Evolutionary conservation across 2,888 invertebrate genomes (phyloP).

Genomic region (Tromatobia lineatoria): DNA sequence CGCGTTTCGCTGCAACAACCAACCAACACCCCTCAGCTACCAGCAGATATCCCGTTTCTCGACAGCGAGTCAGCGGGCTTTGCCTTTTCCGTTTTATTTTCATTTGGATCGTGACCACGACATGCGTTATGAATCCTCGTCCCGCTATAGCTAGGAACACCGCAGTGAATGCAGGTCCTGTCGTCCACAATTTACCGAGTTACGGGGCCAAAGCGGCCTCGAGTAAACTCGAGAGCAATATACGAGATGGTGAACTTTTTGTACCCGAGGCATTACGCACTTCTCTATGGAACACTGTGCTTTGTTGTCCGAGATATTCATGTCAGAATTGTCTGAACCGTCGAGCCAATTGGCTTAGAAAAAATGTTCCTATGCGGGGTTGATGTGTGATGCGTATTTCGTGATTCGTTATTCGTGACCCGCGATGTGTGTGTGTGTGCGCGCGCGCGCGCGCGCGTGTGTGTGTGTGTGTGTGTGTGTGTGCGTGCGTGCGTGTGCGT

Average conservation of each 20-base stretch:
- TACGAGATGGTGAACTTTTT: background rate
- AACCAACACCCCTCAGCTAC: background rate
- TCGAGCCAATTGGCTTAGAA: too few relatives aligned
- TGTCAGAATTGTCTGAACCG: too few relatives aligned
- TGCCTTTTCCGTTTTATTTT: conserved; percentile 12
- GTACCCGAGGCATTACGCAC: background rate
- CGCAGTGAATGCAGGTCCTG: background rate
- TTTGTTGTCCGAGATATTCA: too few relatives aligned
- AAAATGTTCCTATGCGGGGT: too few relatives aligned
- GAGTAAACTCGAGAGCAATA: background rate
- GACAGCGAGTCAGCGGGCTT: background rate
- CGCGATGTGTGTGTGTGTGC: too few relatives aligned
- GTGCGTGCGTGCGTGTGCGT: too few relatives aligned
- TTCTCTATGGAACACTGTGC: too few relatives aligned
- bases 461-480: too few relatives aligned
- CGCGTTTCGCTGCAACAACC: background rate
- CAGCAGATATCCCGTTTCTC: background rate
- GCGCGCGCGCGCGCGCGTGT: too few relatives aligned
- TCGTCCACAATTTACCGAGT: conserved; percentile 7
- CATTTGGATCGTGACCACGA: conserved; percentile 7
- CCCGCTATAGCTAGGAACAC: background rate
- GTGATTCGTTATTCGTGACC: too few relatives aligned
- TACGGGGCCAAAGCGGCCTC: background rate
- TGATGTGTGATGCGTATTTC: too few relatives aligned
- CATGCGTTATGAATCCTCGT: conserved; percentile 13